These are phyloP conservation scores for Drosophila sucinea DNA, from an alignment of 1,140 invertebrate species.

Conservation along the genomic window DNA sequence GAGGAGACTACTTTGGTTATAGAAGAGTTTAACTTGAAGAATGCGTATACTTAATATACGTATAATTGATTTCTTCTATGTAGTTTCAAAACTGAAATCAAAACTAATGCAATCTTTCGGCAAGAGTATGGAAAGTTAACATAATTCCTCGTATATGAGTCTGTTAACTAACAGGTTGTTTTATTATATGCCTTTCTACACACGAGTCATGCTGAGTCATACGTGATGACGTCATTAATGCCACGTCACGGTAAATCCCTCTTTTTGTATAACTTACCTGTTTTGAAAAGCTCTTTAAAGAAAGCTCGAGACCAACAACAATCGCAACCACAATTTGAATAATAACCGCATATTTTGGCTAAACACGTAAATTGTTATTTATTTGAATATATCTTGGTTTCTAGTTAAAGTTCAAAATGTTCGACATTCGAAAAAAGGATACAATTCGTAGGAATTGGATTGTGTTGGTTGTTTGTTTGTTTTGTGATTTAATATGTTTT, in stretches of 20 bases:
- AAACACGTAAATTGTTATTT: constrained; percentile 68
- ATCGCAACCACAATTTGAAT: neutral
- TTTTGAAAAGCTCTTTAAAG: neutral
- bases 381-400: constrained; percentile 58
- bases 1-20: too few relatives aligned
- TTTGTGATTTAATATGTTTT: constrained; percentile 40
- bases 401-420: constrained; percentile 70
- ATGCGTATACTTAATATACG: too few relatives aligned
- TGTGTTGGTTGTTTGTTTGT: neutral
- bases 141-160: neutral
- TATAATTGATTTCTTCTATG: too few relatives aligned
- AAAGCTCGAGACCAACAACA: neutral
- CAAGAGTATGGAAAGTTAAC: neutral
- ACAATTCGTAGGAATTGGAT: constrained; percentile 31
- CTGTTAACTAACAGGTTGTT: neutral
- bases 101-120: neutral
- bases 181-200: too few relatives aligned
- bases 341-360: constrained; percentile 25
- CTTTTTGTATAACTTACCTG: neutral
- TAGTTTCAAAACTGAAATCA: too few relatives aligned
- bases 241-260: neutral
- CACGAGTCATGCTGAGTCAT: neutral
- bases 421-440: constrained; percentile 70
- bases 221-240: neutral
- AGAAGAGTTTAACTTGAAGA: too few relatives aligned